Percentiles rank a stretch among this genome's conserved stretches.
phyloP scores from a whole-genome alignment of 2,113 vertebrate species.

The Asarcornis scutulata region DNA sequence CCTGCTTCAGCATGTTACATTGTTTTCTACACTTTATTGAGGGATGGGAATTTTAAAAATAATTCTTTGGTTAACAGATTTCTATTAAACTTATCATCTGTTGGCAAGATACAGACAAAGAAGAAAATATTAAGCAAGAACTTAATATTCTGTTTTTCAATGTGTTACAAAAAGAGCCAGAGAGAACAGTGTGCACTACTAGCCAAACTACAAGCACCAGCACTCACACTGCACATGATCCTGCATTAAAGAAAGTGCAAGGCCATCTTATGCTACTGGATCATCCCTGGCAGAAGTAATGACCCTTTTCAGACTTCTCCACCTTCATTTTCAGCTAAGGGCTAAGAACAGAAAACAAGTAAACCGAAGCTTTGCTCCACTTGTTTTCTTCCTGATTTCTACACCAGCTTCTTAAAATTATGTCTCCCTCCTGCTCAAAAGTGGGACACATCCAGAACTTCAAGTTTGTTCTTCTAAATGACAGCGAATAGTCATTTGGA shows the following conservation, averaged over 20 bases:
- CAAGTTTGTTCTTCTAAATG: neutral
- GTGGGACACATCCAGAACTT: neutral
- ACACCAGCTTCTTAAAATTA: neutral
- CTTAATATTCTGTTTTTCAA: neutral
- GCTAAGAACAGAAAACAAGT: neutral
- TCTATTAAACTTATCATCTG: constrained; percentile 19
- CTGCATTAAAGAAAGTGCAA: neutral
- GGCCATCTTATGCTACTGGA: neutral
- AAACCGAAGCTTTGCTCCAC: neutral
- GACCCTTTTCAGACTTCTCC: neutral
- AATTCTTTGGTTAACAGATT: neutral
- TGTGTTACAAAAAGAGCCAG: neutral
- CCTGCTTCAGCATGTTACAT: neutral
- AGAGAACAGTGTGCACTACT: neutral
- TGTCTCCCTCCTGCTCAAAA: neutral
- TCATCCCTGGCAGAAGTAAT: neutral
- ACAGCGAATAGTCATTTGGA: neutral
- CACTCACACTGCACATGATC: neutral
- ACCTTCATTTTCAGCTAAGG: neutral
- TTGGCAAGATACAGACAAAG: neutral
- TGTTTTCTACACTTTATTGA: neutral
- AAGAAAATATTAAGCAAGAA: neutral
- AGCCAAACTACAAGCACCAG: neutral
- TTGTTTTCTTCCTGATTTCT: neutral
- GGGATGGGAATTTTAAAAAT: constrained; percentile 27